Evolutionary conservation across 23 tunicate species (phyloP), one percentile per base, ranked within the genome.

Genomic region (Trididemnum nubilum): DNA sequence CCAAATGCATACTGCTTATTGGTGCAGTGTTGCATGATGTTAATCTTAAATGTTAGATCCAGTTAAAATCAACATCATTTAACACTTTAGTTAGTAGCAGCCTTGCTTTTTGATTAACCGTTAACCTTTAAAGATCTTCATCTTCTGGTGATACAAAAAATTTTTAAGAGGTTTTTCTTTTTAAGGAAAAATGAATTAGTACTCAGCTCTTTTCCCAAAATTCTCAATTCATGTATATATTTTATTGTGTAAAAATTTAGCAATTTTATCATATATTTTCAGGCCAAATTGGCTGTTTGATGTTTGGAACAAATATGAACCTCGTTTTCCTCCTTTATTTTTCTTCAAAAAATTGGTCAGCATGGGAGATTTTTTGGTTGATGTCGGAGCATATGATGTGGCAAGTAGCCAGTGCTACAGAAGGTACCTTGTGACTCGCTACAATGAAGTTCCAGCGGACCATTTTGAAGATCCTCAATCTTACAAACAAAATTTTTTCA

Each of bases 281-380:
- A 88, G 93, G 33, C 64, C 89, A 2, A 93, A 93, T 73, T 84
- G 90, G 93, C 64, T 93, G 72, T 93, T 93, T 83, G 90, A 93
- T 36, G 80, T 88, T 25, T 93, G 98, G 98, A 93, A 93, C 60
- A 93, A 93, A 52, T 93, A 79, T 84, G 93, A 87, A 28, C 89
- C 87, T 4, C 81, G 98, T 22, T 39, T 88, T 44, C 98, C 98
- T 27, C 54, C 85, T 1, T 57, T 81, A 29, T 52, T 93, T 0
- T 93, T 80, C 64, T 80, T 83, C 84, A 63, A 71, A 7, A 88
- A 85, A 69, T 60, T 93, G 18, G 67, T 93, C 25, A 79, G 78
- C 22, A 77, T 80, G 31, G 98, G 98, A 31, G 86, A 88, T 64
- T 72, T 34, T 27, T 65, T 93, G 33, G 65, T 54, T 4, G 65